A percentile compares a stretch with the other conserved stretches of the same genome.
Evolutionary conservation across 2,888 invertebrate genomes (phyloP).

Genomic region (Drosophila kokeensis): DNA sequence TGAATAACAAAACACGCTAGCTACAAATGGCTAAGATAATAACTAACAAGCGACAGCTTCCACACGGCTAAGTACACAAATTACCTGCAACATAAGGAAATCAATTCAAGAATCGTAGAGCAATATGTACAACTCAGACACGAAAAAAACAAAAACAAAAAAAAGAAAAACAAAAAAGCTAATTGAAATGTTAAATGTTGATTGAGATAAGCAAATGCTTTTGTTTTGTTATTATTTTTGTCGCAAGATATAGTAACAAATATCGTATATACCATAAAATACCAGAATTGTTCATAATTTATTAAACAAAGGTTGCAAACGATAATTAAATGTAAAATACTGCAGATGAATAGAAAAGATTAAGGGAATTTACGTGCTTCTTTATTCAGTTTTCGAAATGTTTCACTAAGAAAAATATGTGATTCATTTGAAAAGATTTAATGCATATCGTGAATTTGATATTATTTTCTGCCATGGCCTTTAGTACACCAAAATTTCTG

Average conservation of each 20-base stretch:
- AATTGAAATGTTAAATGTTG: slow-evolving; percentile 58
- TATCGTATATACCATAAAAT: slow-evolving; percentile 14
- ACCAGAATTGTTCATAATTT: slow-evolving; percentile 37
- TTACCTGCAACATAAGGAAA: slow-evolving; percentile 44
- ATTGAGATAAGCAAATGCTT: slow-evolving; percentile 34
- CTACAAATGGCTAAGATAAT: slow-evolving; percentile 14
- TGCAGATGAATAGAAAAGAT: not conserved
- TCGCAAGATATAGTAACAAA: slow-evolving; percentile 26
- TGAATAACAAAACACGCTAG: slow-evolving; percentile 41
- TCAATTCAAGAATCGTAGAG: slow-evolving; percentile 52
- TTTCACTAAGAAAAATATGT: slow-evolving; percentile 1
- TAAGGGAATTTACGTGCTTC: not conserved
- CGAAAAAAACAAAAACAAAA: slow-evolving; percentile 22
- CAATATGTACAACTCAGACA: slow-evolving; percentile 62
- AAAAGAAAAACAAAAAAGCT: slow-evolving; percentile 23
- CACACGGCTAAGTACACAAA: slow-evolving; percentile 46
- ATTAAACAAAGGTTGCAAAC: slow-evolving; percentile 4
- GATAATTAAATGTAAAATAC: slow-evolving; percentile 12
- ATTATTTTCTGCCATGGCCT: slow-evolving; percentile 8
- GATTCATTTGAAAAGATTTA: slow-evolving; percentile 6
- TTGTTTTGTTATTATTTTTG: slow-evolving; percentile 28
- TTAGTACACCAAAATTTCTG: not conserved
- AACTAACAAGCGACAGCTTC: slow-evolving; percentile 34
- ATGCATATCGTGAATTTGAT: slow-evolving; percentile 1
- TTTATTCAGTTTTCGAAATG: not conserved